Base-by-base conservation (phyloP, 1,140 invertebrate genomes). In the Conopomorpha cramerella region DNA sequence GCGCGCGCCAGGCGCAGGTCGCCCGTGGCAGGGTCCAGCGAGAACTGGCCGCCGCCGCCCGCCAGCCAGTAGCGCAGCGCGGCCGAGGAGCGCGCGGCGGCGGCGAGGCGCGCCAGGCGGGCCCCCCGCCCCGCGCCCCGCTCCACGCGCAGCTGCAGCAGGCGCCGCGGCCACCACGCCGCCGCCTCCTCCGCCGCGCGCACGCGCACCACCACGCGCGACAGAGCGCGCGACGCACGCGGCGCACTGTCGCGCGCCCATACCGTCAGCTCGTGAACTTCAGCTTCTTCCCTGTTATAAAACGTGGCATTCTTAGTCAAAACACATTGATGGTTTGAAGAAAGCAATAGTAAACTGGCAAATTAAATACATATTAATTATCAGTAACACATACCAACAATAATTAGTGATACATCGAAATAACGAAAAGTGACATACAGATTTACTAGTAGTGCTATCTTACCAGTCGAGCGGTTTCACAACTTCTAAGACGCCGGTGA, bases 201-300 rank as follows among this genome's bases (percentile, higher is more conserved):
- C 0, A 96, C 90, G 30, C 83, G 85, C 28, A 96, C 85, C 16
- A 86, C 73, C 0, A 96, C 87, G 46, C 92, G 79, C 1, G 92
- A 91, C 58, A 89, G 93, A 61, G 92, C 93, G 10, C 89, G 79
- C 55, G 93, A 90, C 0, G 90, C 86, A 8, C 89, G 91, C 1
- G 88, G 89, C 0, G 93, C 93, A 51, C 92, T 87, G 70, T 98
- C 95, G 44, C 89, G 87, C 0, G 93, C 93, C 84, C 92, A 91
- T 2, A 96, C 87, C 1, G 91, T 96, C 19, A 97, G 61, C 18
- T 93, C 82, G 74, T 97, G 95, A 23, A 90, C 82, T 14, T 85
- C 82, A 3, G 89, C 86, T 12, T 86, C 86, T 70, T 97, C 93
- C 17, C 83, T 84, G 54, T 26, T n/a, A n/a, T n/a, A n/a, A n/a